Conservation (phyloP, 2,113 vertebrate species). For the Pipra filicauda region DNA sequence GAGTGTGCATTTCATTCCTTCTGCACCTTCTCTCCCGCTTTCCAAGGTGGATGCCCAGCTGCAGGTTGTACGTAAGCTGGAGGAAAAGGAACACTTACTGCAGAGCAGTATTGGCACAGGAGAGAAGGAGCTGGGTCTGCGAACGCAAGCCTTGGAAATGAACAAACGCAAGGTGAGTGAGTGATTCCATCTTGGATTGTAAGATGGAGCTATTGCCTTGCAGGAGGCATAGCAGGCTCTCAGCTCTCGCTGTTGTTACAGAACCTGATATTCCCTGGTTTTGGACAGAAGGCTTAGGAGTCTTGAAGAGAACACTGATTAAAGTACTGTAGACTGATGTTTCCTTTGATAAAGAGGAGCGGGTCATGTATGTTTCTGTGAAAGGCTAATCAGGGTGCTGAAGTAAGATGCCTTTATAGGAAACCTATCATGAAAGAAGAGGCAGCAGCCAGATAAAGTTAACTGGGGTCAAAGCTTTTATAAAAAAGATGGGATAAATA, state of each 20-base stretch:
- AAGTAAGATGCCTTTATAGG: neutral
- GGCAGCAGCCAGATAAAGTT: neutral
- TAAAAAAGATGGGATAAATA: neutral
- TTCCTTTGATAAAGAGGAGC: neutral
- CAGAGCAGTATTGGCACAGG: conserved; percentile 94
- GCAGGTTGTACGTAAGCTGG: conserved; percentile 92
- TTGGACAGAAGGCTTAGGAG: neutral
- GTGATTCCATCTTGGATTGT: neutral
- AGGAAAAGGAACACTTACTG: conserved; percentile 96
- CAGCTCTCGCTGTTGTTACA: neutral
- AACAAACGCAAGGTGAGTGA: conserved; percentile 90
- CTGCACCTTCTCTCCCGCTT: neutral
- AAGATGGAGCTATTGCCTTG: neutral
- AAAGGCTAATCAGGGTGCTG: neutral
- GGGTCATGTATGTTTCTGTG: neutral
- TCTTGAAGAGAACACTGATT: neutral
- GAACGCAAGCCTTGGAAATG: conserved; percentile 95
- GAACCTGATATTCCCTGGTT: neutral
- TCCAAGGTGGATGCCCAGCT: conserved; percentile 93
- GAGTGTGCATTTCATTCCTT: neutral
- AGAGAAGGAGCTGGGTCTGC: conserved; percentile 88
- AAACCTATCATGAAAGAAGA: neutral
- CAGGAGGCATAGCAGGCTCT: neutral
- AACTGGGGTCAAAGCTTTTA: neutral
- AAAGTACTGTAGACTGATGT: neutral